Evolutionary conservation across 2,888 invertebrate species (phyloP).

Genomic region (Ernsta delagoae): DNA sequence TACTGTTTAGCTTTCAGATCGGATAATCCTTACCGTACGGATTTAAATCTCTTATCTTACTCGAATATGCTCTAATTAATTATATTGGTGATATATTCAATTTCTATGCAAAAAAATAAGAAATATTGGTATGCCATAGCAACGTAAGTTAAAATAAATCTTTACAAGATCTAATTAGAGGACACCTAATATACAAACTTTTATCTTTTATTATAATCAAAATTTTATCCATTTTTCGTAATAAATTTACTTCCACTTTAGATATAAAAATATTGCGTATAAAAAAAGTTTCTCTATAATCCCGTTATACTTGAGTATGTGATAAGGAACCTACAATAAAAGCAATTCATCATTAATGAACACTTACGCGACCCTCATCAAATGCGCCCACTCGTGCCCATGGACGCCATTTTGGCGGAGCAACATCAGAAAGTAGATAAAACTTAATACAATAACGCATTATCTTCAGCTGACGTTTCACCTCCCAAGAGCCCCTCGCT

Average conservation of each 20-base stretch:
- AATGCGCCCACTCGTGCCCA: slow-evolving; percentile 5
- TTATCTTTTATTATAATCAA: no score
- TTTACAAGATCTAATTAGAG: no score
- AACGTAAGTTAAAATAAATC: no score
- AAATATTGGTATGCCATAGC: no score
- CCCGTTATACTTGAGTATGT: neutral
- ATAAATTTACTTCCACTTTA: no score
- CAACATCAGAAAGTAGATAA: slow-evolving; percentile 20
- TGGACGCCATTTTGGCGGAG: slow-evolving; percentile 7
- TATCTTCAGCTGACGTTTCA: slow-evolving; percentile 39
- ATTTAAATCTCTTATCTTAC: slow-evolving; percentile 2
- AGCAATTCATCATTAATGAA: slow-evolving; percentile 28
- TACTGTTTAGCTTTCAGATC: slow-evolving; percentile 2
- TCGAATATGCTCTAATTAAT: neutral
- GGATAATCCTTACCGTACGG: slow-evolving; percentile 1
- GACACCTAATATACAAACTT: no score
- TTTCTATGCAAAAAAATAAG: no score
- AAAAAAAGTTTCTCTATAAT: neutral
- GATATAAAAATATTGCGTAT: no score
- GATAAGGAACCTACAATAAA: neutral
- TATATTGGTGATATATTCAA: neutral
- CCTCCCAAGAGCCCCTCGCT: neutral
- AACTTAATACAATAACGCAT: slow-evolving; percentile 11
- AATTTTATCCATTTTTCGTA: no score
- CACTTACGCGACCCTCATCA: slow-evolving; percentile 23